Conservation (phyloP, 2,797 vertebrate genomes). For the Carduelis carduelis region DNA sequence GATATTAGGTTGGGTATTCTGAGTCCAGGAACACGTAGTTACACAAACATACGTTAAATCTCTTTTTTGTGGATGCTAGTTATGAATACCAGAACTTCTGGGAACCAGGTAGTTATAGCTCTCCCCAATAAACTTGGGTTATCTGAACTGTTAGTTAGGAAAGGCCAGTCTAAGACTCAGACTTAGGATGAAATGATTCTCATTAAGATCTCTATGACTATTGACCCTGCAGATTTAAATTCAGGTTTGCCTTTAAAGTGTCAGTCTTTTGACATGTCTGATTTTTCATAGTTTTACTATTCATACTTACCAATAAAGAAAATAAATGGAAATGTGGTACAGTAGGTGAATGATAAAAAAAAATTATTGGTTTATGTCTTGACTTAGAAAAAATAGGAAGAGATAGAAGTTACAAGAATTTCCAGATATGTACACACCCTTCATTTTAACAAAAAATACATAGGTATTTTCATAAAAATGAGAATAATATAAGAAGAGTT, state of each 20-base stretch:
- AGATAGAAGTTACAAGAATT: not conserved
- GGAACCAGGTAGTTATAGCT: not conserved
- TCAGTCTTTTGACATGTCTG: not conserved
- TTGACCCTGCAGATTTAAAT: not conserved
- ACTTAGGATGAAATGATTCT: not conserved
- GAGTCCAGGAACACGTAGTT: not conserved
- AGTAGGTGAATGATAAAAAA: not conserved
- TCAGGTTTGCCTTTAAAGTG: not conserved
- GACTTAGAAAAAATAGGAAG: not conserved
- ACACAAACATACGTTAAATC: not conserved
- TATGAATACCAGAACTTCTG: not conserved
- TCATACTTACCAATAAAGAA: not conserved
- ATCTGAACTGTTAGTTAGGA: not conserved
- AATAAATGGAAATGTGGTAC: not conserved
- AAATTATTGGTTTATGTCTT: not conserved
- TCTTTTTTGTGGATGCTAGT: not conserved
- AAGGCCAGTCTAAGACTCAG: not conserved
- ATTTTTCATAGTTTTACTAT: not conserved
- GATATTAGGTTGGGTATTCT: not conserved
- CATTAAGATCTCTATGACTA: not conserved
- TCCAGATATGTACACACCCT: not conserved
- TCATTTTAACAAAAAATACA: not conserved
- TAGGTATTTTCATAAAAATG: not conserved
- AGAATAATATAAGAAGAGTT: not conserved
- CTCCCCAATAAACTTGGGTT: not conserved